Evolutionary conservation across 2,797 vertebrate genomes (phyloP).

Genomic region (Melanotaenia boesemani): DNA sequence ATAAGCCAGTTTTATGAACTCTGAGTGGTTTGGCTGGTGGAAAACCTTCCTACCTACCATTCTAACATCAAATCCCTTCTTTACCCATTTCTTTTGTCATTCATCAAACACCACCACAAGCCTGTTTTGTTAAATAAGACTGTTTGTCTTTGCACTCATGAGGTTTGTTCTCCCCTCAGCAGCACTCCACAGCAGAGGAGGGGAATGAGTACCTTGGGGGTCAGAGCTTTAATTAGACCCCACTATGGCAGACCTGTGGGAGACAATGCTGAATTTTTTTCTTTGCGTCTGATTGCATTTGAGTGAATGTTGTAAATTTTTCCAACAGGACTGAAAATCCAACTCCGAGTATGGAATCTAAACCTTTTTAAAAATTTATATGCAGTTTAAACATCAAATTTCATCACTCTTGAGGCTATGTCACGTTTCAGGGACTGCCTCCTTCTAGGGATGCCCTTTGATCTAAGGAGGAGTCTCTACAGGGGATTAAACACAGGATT

Average conservation of each 20-base stretch:
- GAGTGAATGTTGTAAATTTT: slow-evolving; percentile 59
- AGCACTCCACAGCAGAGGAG: slow-evolving; percentile 46
- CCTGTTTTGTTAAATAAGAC: slow-evolving; percentile 75
- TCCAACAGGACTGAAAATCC: slow-evolving; percentile 28
- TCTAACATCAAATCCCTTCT: slow-evolving; percentile 44
- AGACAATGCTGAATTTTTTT: slow-evolving; percentile 37
- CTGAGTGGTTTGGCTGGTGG: slow-evolving; percentile 65
- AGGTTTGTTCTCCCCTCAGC: slow-evolving; percentile 53
- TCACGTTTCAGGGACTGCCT: slow-evolving; percentile 15
- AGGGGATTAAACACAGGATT: slow-evolving; percentile 12
- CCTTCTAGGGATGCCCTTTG: slow-evolving; percentile 17
- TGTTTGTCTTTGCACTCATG: slow-evolving; percentile 71
- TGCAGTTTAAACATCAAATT: slow-evolving; percentile 41
- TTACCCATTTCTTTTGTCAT: slow-evolving; percentile 50
- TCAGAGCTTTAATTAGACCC: slow-evolving; percentile 72
- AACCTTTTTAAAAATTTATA: slow-evolving; percentile 25
- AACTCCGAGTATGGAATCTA: slow-evolving; percentile 17
- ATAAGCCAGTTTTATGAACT: slow-evolving; percentile 74
- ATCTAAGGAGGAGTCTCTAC: slow-evolving; percentile 10
- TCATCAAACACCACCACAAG: slow-evolving; percentile 69
- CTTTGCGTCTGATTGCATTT: slow-evolving; percentile 62
- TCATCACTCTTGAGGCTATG: slow-evolving; percentile 26
- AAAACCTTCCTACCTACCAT: slow-evolving; percentile 37
- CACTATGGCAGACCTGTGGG: slow-evolving; percentile 55
- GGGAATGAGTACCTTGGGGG: slow-evolving; percentile 63